Percentiles rank a stretch among this genome's conserved stretches.
These are phyloP conservation scores for Drosophila testacea DNA, from an alignment of 2,888 invertebrate genomes.

Conservation along the genomic window DNA sequence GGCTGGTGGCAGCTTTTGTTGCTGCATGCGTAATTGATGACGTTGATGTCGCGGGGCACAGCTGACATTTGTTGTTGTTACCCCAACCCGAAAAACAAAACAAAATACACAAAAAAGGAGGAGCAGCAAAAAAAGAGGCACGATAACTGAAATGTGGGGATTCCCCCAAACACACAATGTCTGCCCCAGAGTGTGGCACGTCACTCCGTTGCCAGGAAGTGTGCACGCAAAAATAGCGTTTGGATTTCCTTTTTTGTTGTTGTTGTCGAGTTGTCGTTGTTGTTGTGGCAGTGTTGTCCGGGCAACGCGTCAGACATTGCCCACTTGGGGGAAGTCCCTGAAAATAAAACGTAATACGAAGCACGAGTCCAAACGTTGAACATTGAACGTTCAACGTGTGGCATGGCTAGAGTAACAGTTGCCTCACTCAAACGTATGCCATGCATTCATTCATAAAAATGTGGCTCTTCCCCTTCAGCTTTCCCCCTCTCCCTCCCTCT, in stretches of 20 bases:
- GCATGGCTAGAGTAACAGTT: constrained; percentile 29
- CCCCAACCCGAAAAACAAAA: constrained; percentile 31
- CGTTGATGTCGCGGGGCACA: constrained; percentile 50
- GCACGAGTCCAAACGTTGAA: constrained; percentile 35
- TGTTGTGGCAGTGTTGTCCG: constrained; percentile 43
- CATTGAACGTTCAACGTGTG: constrained; percentile 34
- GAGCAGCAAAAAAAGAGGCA: constrained; percentile 5
- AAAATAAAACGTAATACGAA: constrained; percentile 49
- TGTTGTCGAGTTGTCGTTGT: constrained; percentile 13
- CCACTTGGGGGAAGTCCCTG: constrained; percentile 57
- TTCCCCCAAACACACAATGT: constrained; percentile 3
- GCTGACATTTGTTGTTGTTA: constrained; percentile 72
- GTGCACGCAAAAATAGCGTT: constrained; percentile 64
- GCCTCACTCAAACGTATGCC: constrained; percentile 50
- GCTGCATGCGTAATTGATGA: constrained; percentile 76
- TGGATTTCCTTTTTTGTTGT: constrained; percentile 28
- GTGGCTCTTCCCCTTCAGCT: constrained; percentile 26
- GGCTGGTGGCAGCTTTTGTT: constrained; percentile 33
- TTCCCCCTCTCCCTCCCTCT: neutral
- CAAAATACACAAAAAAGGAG: constrained; percentile 26
- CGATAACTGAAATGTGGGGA: constrained; percentile 9
- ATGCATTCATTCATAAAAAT: constrained; percentile 80
- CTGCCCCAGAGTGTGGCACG: constrained; percentile 12
- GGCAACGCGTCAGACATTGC: constrained; percentile 53
- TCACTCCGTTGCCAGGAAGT: constrained; percentile 24